A percentile compares a stretch with the other conserved stretches of the same genome.
Conservation (phyloP, 1,140 invertebrate species). For the Saxidomus purpurata region DNA sequence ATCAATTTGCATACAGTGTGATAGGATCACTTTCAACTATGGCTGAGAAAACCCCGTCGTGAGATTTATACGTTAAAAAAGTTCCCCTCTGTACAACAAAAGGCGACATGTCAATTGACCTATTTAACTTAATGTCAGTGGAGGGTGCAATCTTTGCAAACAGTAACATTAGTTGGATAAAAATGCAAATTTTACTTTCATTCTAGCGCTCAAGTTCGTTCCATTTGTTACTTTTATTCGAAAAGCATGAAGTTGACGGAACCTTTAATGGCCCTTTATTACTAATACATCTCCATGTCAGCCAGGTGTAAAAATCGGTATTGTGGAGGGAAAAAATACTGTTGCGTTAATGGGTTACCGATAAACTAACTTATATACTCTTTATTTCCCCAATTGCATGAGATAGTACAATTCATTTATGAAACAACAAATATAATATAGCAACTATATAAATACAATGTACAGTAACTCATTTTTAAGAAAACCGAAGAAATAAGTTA, state of each 20-base stretch:
- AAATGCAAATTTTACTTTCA: slow-evolving; percentile 61
- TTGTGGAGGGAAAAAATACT: neutral
- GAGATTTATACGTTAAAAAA: slow-evolving; percentile 58
- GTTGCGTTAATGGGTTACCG: neutral
- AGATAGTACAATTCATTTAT: too few relatives aligned
- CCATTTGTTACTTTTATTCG: slow-evolving; percentile 30
- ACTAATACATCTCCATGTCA: neutral
- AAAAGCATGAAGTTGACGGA: slow-evolving; percentile 25
- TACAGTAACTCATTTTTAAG: too few relatives aligned
- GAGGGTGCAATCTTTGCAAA: slow-evolving; percentile 56
- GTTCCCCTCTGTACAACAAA: slow-evolving; percentile 11
- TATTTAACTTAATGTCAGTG: slow-evolving; percentile 27
- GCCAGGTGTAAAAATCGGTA: slow-evolving; percentile 29
- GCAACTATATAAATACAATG: too few relatives aligned
- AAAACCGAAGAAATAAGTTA: too few relatives aligned
- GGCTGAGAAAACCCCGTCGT: neutral
- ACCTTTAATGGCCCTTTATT: slow-evolving; percentile 17
- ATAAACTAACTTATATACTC: too few relatives aligned
- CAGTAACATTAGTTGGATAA: slow-evolving; percentile 38
- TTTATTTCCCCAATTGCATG: too few relatives aligned
- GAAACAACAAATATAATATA: too few relatives aligned
- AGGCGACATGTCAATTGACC: slow-evolving; percentile 56
- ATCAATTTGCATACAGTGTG: slow-evolving; percentile 59
- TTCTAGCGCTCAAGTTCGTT: slow-evolving; percentile 10
- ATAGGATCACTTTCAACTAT: slow-evolving; percentile 14